Conservation (phyloP, 1,140 invertebrate species). For the Pseudomyrmex flavicornis region DNA sequence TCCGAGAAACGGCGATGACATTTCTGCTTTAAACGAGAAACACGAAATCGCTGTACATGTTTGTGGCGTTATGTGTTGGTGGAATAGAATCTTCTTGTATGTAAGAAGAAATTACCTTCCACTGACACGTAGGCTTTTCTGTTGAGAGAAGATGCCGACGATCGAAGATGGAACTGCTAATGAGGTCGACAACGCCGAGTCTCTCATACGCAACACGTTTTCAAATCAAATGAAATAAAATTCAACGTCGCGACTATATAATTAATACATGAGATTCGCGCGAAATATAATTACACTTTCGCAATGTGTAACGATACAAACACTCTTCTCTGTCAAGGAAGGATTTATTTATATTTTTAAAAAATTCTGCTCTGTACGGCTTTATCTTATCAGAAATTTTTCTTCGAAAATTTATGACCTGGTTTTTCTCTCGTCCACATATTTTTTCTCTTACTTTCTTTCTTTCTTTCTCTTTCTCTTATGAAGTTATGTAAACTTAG, state of each 20-base stretch:
- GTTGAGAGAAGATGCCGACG: background rate
- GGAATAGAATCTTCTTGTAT: slow-evolving; percentile 4
- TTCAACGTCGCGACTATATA: background rate
- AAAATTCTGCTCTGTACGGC: background rate
- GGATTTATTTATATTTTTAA: slow-evolving; percentile 8
- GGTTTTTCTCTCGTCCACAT: background rate
- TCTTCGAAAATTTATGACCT: slow-evolving; percentile 2
- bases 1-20: background rate
- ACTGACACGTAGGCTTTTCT: background rate
- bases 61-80: slow-evolving; percentile 14
- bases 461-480: background rate
- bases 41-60: slow-evolving; percentile 10
- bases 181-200: background rate
- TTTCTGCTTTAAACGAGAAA: slow-evolving; percentile 40
- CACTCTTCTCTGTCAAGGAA: background rate
- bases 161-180: background rate
- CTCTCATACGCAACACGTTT: slow-evolving; percentile 6
- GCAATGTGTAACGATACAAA: slow-evolving; percentile 22
- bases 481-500: background rate
- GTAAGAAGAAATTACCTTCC: slow-evolving; percentile 29
- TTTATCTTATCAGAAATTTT: background rate
- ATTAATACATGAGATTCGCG: slow-evolving; percentile 1
- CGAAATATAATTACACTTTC: slow-evolving; percentile 27
- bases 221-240: background rate
- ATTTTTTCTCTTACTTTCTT: background rate